Conservation (phyloP, 30 jellyfish, hydroid and myxozoan species). For the Aurelia sp. region DNA sequence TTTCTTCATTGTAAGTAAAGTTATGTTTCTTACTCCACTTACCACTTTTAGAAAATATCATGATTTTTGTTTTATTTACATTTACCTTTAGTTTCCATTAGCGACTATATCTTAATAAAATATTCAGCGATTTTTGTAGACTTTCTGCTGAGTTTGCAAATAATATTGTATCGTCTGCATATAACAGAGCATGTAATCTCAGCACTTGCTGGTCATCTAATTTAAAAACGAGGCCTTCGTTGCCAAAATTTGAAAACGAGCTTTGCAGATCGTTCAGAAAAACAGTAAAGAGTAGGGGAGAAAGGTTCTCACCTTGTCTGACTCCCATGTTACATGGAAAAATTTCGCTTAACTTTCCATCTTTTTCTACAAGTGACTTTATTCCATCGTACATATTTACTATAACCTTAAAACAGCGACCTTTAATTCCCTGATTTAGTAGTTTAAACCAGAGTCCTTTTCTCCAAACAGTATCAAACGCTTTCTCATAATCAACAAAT, state of each 20-base stretch:
- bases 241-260: not conserved
- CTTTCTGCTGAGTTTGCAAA: slow-evolving; percentile 13
- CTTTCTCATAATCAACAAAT: slow-evolving; percentile 16
- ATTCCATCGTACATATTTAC: not conserved
- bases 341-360: not conserved
- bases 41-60: slow-evolving; percentile 1
- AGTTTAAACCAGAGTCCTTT: slow-evolving; percentile 9
- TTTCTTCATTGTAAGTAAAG: not conserved
- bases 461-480: slow-evolving; percentile 47
- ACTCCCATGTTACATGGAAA: slow-evolving; percentile 12
- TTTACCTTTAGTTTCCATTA: slow-evolving; percentile 17
- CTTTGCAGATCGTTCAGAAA: slow-evolving; percentile 21
- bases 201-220: not conserved
- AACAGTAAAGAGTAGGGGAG: slow-evolving; percentile 3
- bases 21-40: not conserved
- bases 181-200: not conserved
- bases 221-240: not conserved
- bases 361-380: not conserved
- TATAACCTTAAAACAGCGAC: not conserved
- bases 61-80: slow-evolving; percentile 7
- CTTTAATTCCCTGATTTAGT: slow-evolving; percentile 15
- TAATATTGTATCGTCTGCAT: not conserved
- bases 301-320: slow-evolving; percentile 34
- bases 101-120: not conserved
- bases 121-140: slow-evolving; percentile 6